Evolutionary conservation across 2,888 invertebrate species (phyloP).

Genomic region (Brenthis ino): DNA sequence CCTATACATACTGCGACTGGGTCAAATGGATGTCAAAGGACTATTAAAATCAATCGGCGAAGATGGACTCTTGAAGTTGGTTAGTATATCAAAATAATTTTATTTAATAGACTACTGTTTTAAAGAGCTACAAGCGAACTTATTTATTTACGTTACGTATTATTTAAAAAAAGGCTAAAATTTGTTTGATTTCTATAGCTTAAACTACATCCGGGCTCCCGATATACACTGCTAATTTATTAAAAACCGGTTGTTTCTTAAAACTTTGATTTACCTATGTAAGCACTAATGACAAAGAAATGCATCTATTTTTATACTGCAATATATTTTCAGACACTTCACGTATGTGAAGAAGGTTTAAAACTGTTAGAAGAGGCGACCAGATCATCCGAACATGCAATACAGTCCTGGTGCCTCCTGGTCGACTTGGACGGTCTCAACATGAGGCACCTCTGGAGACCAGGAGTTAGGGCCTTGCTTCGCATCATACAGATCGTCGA

Average conservation of each 20-base stretch:
- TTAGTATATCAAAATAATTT: constrained; percentile 61
- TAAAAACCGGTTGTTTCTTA: no score
- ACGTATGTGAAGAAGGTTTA: constrained; percentile 95
- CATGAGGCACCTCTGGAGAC: constrained; percentile 97
- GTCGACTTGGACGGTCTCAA: constrained; percentile 96
- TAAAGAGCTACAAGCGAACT: not conserved
- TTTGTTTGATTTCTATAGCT: no score
- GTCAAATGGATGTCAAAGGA: constrained; percentile 98
- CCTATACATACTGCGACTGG: constrained; percentile 92
- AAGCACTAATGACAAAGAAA: not conserved
- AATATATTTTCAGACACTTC: constrained; percentile 83
- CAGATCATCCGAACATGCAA: constrained; percentile 88
- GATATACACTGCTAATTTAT: no score
- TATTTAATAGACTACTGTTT: not conserved
- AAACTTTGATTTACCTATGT: not conserved
- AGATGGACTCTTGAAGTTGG: constrained; percentile 94
- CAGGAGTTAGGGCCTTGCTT: constrained; percentile 90
- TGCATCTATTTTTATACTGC: not conserved
- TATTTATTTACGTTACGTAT: not conserved
- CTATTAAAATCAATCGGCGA: constrained; percentile 94
- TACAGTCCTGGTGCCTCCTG: constrained; percentile 94
- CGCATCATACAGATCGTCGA: constrained; percentile 88
- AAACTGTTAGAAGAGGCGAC: constrained; percentile 94
- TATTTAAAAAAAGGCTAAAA: no score
- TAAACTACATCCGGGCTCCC: no score